Evolutionary conservation across 2,113 vertebrate species (phyloP).

Genomic region (Megaceryle maxima): DNA sequence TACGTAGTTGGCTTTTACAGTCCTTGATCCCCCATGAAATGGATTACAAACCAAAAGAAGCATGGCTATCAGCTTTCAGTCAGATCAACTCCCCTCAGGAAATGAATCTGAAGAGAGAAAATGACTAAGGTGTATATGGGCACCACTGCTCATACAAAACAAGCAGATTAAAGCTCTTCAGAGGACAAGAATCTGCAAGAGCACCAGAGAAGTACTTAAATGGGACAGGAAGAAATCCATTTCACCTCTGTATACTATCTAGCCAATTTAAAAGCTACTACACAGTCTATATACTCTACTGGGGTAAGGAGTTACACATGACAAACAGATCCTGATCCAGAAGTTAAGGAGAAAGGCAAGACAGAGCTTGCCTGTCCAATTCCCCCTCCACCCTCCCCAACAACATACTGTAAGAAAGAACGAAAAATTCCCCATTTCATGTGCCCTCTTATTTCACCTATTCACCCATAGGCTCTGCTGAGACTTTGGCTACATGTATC

Average conservation of each 20-base stretch:
- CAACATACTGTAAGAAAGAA: accelerated
- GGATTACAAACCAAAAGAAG: neutral
- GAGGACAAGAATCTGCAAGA: neutral
- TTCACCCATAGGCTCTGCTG: neutral
- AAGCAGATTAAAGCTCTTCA: neutral
- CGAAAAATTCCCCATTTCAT: neutral
- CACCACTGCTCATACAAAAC: neutral
- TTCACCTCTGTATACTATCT: neutral
- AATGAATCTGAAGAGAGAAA: neutral
- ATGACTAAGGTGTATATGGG: neutral
- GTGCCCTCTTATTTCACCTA: neutral
- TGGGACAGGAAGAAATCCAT: neutral
- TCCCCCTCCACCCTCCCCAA: too few relatives aligned
- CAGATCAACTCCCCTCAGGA: neutral
- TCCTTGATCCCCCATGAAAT: neutral
- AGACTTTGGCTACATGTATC: accelerated
- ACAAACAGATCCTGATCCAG: neutral
- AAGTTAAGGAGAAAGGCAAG: neutral
- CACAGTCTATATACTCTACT: too few relatives aligned
- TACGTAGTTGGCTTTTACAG: neutral
- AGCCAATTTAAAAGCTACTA: neutral
- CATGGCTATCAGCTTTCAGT: neutral
- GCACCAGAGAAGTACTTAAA: neutral
- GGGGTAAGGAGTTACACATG: neutral
- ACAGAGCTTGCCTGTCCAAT: too few relatives aligned